Base-by-base conservation (phyloP, 2,888 invertebrate genomes). In the Drosophila anomalata region DNA sequence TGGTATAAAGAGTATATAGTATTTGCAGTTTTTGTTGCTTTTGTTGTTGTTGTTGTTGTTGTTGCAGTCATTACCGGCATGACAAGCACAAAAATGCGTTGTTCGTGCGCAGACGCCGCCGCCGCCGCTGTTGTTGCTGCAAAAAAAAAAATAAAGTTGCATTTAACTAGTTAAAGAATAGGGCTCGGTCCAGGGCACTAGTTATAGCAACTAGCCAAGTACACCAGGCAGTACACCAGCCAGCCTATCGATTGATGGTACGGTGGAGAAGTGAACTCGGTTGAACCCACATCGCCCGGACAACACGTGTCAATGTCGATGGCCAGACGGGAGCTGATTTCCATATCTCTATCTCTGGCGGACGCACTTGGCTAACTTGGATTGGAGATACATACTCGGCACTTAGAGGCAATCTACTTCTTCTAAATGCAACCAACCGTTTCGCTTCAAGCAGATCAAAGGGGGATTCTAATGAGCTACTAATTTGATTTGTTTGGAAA, bases 71-170 rank as follows among this genome's bases (percentile, higher is more conserved):
- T 87, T 87, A 89, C 89, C 84, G 88, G 87, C 88, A 89, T 88
- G 88, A 88, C 88, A 88, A 83, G 88, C 89, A 83, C 77, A 87
- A 83, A 88, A 89, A 88, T 89, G 88, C 78, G 82, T 81, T 77
- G 86, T 78, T 82, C 66, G 75, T 82, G 82, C 72, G 79, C 88
- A 79, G 71, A 79, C 76, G 82, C 58, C 72, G 75, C 58, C 61
- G 62, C 63, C 26, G 58, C 52, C 42, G 75, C 69, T 14, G 39
- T 14, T 39, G 39, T 8, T 39, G 76, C 53, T 70, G 76, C 75
- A 1, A 73, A 55, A 73, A 56, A 72, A 60, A 58, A 54, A 60
- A 50, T 46, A 70, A 56, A 62, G 61, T 76, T 86, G 84, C 84
- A 81, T 76, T 81, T 81, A 86, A 83, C 83, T 83, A 78, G 80